Percentiles rank a stretch among this genome's conserved stretches.
Evolutionary conservation across 2,888 invertebrate genomes (phyloP).

Genomic region (Oscheius sp.): DNA sequence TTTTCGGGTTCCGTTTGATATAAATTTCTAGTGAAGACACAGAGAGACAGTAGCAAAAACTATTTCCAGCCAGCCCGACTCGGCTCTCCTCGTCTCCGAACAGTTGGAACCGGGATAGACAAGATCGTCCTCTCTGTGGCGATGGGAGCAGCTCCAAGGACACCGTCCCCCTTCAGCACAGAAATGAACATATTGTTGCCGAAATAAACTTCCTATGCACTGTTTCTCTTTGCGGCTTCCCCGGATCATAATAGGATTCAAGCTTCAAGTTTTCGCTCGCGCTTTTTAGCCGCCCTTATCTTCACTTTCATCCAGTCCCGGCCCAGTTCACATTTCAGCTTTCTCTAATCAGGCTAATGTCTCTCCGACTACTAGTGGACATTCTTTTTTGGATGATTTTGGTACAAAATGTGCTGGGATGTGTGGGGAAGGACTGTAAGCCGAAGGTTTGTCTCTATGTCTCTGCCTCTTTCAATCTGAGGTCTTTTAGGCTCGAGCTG

Average conservation of each 20-base stretch:
- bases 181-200: not conserved
- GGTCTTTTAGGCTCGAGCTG: conserved; percentile 24
- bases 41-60: no score
- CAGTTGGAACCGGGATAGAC: conserved; percentile 64
- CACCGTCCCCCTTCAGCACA: not conserved
- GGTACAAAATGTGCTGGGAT: not conserved
- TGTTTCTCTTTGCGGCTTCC: not conserved
- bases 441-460: conserved; percentile 10
- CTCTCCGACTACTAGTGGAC: conserved; percentile 6
- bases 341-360: not conserved
- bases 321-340: not conserved
- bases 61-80: conserved; percentile 37
- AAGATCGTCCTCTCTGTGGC: conserved; percentile 66
- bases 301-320: not conserved
- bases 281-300: no score
- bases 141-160: conserved; percentile 41
- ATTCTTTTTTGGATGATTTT: conserved; percentile 19
- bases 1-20: not conserved
- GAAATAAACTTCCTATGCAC: not conserved
- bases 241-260: not conserved
- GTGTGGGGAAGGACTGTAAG: conserved; percentile 15
- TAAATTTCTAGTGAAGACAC: no score
- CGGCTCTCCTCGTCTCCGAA: conserved; percentile 48
- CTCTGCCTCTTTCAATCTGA: no score
- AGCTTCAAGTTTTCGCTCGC: not conserved